Evolutionary conservation across 2,888 invertebrate genomes (phyloP), one percentile per base, ranked within the genome.

Genomic region (Molorchus minor): DNA sequence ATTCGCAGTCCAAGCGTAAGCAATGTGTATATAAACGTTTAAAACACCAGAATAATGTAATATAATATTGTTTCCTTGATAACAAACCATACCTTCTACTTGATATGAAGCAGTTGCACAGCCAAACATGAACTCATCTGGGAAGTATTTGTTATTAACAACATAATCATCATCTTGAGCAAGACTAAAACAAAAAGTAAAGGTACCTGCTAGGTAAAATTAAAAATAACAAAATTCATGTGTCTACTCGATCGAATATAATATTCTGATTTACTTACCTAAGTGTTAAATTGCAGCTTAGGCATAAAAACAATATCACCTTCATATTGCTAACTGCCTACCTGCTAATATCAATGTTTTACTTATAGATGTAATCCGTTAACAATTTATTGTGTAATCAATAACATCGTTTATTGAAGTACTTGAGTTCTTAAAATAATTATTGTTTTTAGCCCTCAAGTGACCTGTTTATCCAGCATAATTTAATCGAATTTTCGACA

Each of bases 61-160:
- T n/a, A n/a, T n/a, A n/a, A n/a, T n/a, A n/a, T n/a, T n/a, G n/a
- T n/a, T 20, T 21, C 3, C 3, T 25, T 8, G 5, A 3, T 21
- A 7, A 17, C 15, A 13, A 17, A n/a, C 17, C 10, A 12, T 38
- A 51, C 49, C 49, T 68, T 68, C 76, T 76, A 55, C 77, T 71
- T 64, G 61, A 35, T 62, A 64, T 1, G 61, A 43, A 15, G 64
- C 41, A 1, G 65, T 62, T 4, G 62, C 62, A 5, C 52, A 49
- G 29, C 43, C 72, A 54, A 36, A 63, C 54, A 60, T 61, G 40
- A 41, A 64, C 49, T 36, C n/a, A 40, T 56, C 52, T 1, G 64
- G 62, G 46, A 64, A 62, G 4, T 73, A 77, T 76, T 79, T 77
- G 76, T 58, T 44, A 38, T 40, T 51, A 35, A 51, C 29, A n/a